phyloP scores from a whole-genome alignment of 2,888 invertebrate species.

The Eumerus sabulonum region DNA sequence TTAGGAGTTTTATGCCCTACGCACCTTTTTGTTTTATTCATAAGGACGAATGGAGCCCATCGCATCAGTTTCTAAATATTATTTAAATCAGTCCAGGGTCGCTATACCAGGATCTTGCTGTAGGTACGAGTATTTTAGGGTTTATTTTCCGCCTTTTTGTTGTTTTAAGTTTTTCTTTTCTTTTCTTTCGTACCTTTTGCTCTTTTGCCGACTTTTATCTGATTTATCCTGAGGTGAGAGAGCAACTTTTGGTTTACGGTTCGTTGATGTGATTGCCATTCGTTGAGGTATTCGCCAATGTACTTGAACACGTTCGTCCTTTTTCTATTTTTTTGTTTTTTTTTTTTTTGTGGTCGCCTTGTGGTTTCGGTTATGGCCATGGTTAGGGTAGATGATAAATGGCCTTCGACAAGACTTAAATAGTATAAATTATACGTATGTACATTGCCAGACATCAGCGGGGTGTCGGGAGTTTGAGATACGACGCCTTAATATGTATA shows the following conservation, averaged over 20 bases:
- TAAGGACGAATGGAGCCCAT: conserved; percentile 15
- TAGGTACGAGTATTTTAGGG: not conserved
- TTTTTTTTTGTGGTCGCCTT: too few relatives aligned
- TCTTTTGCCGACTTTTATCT: conserved; percentile 20
- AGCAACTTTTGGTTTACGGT: not conserved
- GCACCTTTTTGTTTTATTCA: conserved; percentile 50
- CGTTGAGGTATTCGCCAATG: conserved; percentile 9
- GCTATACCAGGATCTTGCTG: too few relatives aligned
- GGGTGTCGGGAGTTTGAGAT: not conserved
- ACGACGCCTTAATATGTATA: not conserved
- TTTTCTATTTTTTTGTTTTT: not conserved
- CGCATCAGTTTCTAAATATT: conserved; percentile 14
- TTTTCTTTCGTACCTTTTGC: not conserved
- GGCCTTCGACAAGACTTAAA: conserved; percentile 31
- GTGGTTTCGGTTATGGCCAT: not conserved
- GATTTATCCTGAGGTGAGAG: conserved; percentile 18
- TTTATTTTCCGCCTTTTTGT: not conserved
- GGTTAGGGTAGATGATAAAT: conserved; percentile 15
- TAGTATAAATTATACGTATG: conserved; percentile 11
- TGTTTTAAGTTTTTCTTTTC: too few relatives aligned
- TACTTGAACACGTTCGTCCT: not conserved
- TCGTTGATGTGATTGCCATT: conserved; percentile 17
- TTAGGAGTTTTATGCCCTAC: conserved; percentile 38
- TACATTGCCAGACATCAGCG: conserved; percentile 12
- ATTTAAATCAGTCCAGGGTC: conserved; percentile 30